Conservation (phyloP, 1,140 invertebrate genomes). For the Hyles vespertilio region DNA sequence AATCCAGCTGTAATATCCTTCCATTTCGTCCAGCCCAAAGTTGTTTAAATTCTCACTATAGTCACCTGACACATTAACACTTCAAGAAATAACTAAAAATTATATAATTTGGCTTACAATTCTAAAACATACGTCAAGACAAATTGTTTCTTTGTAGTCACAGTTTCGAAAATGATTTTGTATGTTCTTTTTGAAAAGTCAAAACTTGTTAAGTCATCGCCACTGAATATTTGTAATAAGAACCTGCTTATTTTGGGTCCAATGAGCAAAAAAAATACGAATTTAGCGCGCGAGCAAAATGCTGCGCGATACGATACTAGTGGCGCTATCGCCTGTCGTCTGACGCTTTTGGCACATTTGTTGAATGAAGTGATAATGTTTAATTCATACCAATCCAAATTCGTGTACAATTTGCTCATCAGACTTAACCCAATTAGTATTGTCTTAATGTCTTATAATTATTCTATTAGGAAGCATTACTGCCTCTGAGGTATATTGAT, state of each 20-base stretch:
- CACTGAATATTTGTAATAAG: too few relatives aligned
- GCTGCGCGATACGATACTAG: not conserved
- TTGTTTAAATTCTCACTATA: conserved; percentile 46
- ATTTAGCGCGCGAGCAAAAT: conserved; percentile 14
- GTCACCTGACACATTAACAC: conserved; percentile 43
- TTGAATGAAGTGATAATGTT: conserved; percentile 9
- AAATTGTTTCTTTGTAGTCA: conserved; percentile 29
- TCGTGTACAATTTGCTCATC: conserved; percentile 28
- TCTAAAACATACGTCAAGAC: conserved; percentile 55
- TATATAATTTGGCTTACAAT: conserved; percentile 62
- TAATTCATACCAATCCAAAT: not conserved
- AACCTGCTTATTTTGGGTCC: conserved; percentile 1
- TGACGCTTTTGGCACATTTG: conserved; percentile 55
- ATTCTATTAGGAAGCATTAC: conserved; percentile 37
- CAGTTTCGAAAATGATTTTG: conserved; percentile 15
- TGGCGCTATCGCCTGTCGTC: not conserved
- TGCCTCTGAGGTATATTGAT: conserved; percentile 61
- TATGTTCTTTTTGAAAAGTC: too few relatives aligned
- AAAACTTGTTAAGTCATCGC: too few relatives aligned
- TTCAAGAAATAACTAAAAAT: conserved; percentile 38
- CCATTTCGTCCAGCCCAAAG: conserved; percentile 34
- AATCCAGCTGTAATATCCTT: conserved; percentile 40
- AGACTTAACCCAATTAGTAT: conserved; percentile 40
- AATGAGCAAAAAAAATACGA: conserved; percentile 22
- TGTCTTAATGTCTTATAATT: conserved; percentile 35